Conservation (phyloP, 2,113 vertebrate genomes). For the Cervus canadensis region DNA sequence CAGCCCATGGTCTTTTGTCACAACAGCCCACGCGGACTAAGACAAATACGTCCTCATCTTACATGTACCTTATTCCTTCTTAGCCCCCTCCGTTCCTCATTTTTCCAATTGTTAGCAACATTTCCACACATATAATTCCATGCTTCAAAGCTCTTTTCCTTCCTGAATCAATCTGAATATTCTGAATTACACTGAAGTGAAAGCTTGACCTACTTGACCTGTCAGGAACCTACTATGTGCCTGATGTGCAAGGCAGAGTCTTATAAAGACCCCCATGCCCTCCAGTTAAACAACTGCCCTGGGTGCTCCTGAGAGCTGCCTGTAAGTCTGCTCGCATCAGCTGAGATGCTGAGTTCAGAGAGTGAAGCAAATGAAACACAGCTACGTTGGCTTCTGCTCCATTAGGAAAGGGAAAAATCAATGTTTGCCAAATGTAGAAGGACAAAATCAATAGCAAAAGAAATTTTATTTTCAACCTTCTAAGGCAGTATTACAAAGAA, state of each 20-base stretch:
- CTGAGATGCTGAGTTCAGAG: slow-evolving; percentile 69
- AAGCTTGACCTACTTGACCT: neutral
- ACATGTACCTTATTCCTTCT: neutral
- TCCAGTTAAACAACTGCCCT: slow-evolving; percentile 68
- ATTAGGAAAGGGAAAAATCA: slow-evolving; percentile 84
- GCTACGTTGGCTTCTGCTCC: slow-evolving; percentile 79
- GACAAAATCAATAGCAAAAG: slow-evolving; percentile 84
- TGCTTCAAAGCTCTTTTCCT: neutral
- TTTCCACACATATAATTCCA: neutral
- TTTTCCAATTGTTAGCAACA: neutral
- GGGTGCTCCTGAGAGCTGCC: slow-evolving; percentile 46
- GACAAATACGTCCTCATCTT: neutral
- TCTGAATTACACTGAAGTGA: neutral
- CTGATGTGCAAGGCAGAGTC: neutral
- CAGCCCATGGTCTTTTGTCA: too few species aligned
- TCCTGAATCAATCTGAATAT: neutral
- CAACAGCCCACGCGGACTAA: neutral
- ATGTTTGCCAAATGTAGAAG: slow-evolving; percentile 82
- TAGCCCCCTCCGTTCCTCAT: neutral
- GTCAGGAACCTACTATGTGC: neutral
- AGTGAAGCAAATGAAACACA: slow-evolving; percentile 80
- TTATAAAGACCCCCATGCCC: neutral
- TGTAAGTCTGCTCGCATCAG: slow-evolving; percentile 62
- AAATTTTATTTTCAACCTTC: slow-evolving; percentile 84
- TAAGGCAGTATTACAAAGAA: slow-evolving; percentile 82